Evolutionary conservation across 2,797 vertebrate genomes (phyloP).

Genomic region (Sylvilagus floridanus): DNA sequence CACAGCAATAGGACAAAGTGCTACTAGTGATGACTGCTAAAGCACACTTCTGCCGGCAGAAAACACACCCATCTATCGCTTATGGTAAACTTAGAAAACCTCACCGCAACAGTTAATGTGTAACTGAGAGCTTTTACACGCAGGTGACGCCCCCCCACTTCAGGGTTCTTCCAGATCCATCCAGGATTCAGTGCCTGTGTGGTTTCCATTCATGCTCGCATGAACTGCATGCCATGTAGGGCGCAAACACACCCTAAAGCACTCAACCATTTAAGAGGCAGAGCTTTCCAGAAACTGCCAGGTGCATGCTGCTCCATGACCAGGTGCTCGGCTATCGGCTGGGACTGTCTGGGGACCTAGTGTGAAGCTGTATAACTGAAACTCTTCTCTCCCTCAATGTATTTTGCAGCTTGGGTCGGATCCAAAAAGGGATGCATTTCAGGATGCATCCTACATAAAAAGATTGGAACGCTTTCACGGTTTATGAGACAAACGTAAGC

Average conservation of each 20-base stretch:
- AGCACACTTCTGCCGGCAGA: background rate
- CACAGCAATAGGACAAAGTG: background rate
- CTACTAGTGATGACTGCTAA: background rate
- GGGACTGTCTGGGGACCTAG: background rate
- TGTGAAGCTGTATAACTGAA: background rate
- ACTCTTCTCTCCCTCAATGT: background rate
- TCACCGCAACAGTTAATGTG: background rate
- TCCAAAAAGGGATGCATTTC: background rate
- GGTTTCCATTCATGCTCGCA: background rate
- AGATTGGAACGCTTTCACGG: background rate
- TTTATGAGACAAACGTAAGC: background rate
- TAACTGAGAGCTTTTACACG: background rate
- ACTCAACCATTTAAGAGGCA: background rate
- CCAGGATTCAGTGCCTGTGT: background rate
- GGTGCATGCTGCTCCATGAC: background rate
- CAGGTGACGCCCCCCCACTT: background rate
- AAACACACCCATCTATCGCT: background rate
- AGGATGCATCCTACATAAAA: background rate
- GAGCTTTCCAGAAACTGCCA: background rate
- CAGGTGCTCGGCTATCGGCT: background rate
- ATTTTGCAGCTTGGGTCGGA: background rate
- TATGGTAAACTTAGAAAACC: constrained; percentile 14
- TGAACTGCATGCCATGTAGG: background rate
- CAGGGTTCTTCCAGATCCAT: background rate
- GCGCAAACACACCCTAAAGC: background rate